phyloP scores from a whole-genome alignment of 53 echinoderm and acorn worm genomes.

The Echinarachnius parma region DNA sequence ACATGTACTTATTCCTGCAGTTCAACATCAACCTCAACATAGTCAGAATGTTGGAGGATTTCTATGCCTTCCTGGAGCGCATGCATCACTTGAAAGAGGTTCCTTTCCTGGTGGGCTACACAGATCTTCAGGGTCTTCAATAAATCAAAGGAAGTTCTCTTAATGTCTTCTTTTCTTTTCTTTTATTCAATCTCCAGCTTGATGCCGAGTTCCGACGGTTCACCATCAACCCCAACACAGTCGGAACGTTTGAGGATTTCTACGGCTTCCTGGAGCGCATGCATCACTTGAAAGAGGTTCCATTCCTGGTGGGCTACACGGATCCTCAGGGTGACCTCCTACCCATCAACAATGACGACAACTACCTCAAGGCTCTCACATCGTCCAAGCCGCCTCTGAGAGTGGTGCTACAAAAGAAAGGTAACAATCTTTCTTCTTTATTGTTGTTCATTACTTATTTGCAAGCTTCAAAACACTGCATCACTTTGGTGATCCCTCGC shows the following conservation, averaged over 20 bases:
- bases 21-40: slow-evolving; percentile 84
- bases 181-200: slow-evolving; percentile 75
- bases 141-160: too few species aligned
- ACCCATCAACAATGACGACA: slow-evolving; percentile 98
- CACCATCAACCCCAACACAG: slow-evolving; percentile 62
- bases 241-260: slow-evolving; percentile 84
- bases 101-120: slow-evolving; percentile 92
- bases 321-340: slow-evolving; percentile 96
- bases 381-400: slow-evolving; percentile 81
- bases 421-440: too few species aligned
- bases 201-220: slow-evolving; percentile 95
- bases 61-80: too few species aligned
- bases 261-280: slow-evolving; percentile 87
- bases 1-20: slow-evolving; percentile 79
- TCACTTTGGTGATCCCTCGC: too few species aligned
- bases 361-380: slow-evolving; percentile 93
- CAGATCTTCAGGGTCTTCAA: too few species aligned
- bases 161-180: too few species aligned
- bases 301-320: slow-evolving; percentile 94
- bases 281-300: slow-evolving; percentile 69
- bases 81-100: too few species aligned
- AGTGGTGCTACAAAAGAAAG: slow-evolving; percentile 80
- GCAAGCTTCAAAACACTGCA: too few species aligned
- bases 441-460: too few species aligned
- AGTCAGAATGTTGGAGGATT: too few species aligned